These are phyloP conservation scores for Peromyscus maniculatus DNA, from an alignment of 2,113 vertebrate species.

Conservation along the genomic window DNA sequence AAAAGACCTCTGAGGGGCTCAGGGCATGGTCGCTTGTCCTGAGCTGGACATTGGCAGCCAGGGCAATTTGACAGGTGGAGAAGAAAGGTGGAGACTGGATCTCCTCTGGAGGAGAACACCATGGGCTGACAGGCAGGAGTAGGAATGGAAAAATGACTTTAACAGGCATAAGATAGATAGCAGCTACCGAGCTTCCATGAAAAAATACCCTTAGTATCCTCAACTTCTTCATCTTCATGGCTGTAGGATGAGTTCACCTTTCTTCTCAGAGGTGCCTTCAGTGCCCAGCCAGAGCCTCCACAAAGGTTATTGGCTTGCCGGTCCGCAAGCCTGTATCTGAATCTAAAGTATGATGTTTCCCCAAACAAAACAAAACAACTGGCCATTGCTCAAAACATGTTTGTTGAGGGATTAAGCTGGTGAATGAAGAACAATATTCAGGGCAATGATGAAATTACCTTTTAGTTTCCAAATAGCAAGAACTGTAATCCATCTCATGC, in stretches of 20 bases:
- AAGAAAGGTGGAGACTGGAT: neutral
- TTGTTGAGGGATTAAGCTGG: neutral
- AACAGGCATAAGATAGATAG: neutral
- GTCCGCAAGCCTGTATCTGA: neutral
- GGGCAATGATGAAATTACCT: neutral
- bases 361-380: neutral
- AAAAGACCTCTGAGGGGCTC: neutral
- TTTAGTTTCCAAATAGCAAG: neutral
- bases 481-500: no score
- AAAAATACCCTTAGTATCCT: neutral
- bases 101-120: neutral
- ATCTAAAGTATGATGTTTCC: neutral
- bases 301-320: neutral
- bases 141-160: neutral
- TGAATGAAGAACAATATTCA: neutral
- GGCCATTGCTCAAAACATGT: neutral
- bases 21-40: neutral
- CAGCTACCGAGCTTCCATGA: no score
- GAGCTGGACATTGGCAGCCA: neutral
- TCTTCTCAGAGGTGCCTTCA: neutral
- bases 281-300: neutral
- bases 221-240: neutral
- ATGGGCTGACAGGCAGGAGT: neutral
- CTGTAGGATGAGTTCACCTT: neutral
- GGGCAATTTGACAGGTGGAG: neutral